Evolutionary conservation across 1,140 invertebrate genomes (phyloP).

Genomic region (Hylaeus volcanicus): DNA sequence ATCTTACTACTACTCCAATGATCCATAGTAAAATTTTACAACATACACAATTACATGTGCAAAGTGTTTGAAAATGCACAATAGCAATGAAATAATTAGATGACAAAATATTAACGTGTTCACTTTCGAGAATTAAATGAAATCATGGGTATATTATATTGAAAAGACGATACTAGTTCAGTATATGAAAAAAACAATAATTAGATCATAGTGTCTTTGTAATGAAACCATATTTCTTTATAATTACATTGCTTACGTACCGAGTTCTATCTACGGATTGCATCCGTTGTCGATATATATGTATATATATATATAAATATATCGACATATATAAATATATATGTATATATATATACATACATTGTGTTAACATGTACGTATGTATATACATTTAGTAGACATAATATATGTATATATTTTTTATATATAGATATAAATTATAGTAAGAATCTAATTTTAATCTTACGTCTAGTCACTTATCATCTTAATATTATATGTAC

Average conservation of each 20-base stretch:
- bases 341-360: slow-evolving; percentile 35
- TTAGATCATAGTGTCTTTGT: slow-evolving; percentile 45
- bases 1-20: slow-evolving; percentile 46
- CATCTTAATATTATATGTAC: slow-evolving; percentile 66
- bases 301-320: slow-evolving; percentile 19
- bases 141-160: slow-evolving; percentile 14
- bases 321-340: slow-evolving; percentile 34
- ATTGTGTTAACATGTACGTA: slow-evolving; percentile 8
- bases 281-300: slow-evolving; percentile 42
- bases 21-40: slow-evolving; percentile 26
- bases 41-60: slow-evolving; percentile 15
- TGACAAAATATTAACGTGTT: slow-evolving; percentile 5
- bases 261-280: slow-evolving; percentile 54
- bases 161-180: slow-evolving; percentile 16
- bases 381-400: slow-evolving; percentile 17
- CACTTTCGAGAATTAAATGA: neutral
- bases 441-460: slow-evolving; percentile 59
- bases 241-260: slow-evolving; percentile 61
- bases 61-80: slow-evolving; percentile 21
- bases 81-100: slow-evolving; percentile 10
- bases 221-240: slow-evolving; percentile 49
- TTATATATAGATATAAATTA: slow-evolving; percentile 58
- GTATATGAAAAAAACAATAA: slow-evolving; percentile 45
- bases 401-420: slow-evolving; percentile 36
- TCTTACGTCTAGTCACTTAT: slow-evolving; percentile 58